Evolutionary conservation across 2,888 invertebrate species (phyloP), one percentile per base, ranked within the genome.

Genomic region (Heliconius cydno): DNA sequence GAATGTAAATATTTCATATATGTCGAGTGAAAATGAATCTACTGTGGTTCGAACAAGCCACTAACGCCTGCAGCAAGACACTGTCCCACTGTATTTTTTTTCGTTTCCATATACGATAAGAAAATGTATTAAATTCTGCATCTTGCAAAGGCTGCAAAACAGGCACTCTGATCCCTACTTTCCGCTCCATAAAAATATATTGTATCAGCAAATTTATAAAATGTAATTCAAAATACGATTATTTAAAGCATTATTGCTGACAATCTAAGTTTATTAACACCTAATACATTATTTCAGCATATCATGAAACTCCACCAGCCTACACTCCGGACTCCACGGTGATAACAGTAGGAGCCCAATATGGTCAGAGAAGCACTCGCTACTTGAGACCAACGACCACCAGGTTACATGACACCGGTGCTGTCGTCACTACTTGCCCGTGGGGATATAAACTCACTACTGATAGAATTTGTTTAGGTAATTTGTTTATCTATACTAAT

Each of bases 401-500:
- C 0, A 86, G 92, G 2, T 83, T 88, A 0, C 87, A 88, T 13
- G 87, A 87, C 74, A 85, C 87, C 0, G 91, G 90, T 0, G 86
- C 90, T 0, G 80, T 93, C 38, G 84, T 90, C 41, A 86, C 89
- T 15, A 86, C 91, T 0, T 98, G 98, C 87, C 98, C 98, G 0
- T 96, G 96, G 83, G 98, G 98, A 0, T 98, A 98, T 88, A 96
- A 96, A 81, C 92, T 98, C 15, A 97, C 96, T 15, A 88, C 94
- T 0, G 98, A 98, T 84, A 96, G 96, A 67, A 95, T 97, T 83
- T 97, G 97, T 10, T 85, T 89, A 68, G 94, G 94, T 94, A 83
- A 86, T 87, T 38, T 25, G 52, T 12, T 75, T 76, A 60, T 60
- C 60, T n/a, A 60, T 3, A 22, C 19, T 60, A 10, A 60, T 60